Conservation (phyloP, 2,888 invertebrate species). For the Masnerella sp. region DNA sequence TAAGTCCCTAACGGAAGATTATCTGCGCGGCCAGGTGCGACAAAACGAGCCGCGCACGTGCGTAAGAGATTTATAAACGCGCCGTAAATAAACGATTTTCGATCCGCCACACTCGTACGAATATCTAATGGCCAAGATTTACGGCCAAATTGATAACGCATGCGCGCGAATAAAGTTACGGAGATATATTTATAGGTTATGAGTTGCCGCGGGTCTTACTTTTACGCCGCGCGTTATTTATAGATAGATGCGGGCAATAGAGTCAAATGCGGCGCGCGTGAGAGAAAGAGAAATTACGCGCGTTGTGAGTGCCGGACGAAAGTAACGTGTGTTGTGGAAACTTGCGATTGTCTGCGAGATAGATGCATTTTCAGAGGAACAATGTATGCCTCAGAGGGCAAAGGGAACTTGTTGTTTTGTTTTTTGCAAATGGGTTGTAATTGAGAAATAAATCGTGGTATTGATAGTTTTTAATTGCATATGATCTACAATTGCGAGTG, state of each 20-base stretch:
- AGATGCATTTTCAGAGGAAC: too few species aligned
- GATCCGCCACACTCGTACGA: slow-evolving; percentile 2
- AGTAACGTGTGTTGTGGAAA: neutral
- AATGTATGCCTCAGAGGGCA: too few species aligned
- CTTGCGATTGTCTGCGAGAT: too few species aligned
- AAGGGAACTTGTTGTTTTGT: too few species aligned
- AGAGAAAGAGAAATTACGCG: slow-evolving; percentile 29
- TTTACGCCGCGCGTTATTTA: slow-evolving; percentile 20
- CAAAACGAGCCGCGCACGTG: slow-evolving; percentile 41
- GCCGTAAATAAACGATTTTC: slow-evolving; percentile 44
- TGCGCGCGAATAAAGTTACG: slow-evolving; percentile 14
- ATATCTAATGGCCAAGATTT: slow-evolving; percentile 28
- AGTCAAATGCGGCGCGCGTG: slow-evolving; percentile 13
- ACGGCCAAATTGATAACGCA: slow-evolving; percentile 29
- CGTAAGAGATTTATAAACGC: slow-evolving; percentile 40
- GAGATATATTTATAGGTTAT: slow-evolving; percentile 23
- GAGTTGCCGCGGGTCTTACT: slow-evolving; percentile 26
- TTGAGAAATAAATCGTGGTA: too few species aligned
- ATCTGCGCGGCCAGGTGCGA: slow-evolving; percentile 38
- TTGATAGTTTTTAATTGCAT: too few species aligned
- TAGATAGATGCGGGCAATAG: slow-evolving; percentile 19
- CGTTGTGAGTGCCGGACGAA: neutral
- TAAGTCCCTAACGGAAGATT: slow-evolving; percentile 35
- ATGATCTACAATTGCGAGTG: too few species aligned
- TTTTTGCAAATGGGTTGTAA: too few species aligned